Evolutionary conservation across 2,888 invertebrate genomes (phyloP).

Genomic region (Tineola bisselliella): DNA sequence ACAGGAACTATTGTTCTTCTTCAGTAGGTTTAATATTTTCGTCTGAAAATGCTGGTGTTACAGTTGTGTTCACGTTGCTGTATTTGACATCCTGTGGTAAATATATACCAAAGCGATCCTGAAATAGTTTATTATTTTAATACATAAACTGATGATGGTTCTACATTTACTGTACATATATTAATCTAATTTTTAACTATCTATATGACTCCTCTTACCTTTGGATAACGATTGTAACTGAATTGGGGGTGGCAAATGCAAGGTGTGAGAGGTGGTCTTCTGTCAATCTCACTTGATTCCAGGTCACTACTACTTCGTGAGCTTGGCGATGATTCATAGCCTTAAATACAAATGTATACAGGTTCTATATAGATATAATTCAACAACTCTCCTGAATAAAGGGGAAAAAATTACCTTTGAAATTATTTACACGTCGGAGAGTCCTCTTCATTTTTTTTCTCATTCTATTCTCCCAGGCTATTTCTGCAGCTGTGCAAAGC

Average conservation of each 20-base stretch:
- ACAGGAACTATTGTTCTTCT: slow-evolving; percentile 15
- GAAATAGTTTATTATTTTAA: background rate
- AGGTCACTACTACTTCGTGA: background rate
- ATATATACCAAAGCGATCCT: slow-evolving; percentile 59
- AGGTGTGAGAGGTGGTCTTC: slow-evolving; percentile 39
- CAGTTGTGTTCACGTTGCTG: slow-evolving; percentile 31
- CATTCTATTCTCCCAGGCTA: slow-evolving; percentile 51
- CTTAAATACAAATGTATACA: background rate
- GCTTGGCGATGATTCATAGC: background rate
- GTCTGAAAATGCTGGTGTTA: slow-evolving; percentile 37
- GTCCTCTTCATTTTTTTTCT: slow-evolving; percentile 49
- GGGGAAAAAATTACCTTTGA: slow-evolving; percentile 34
- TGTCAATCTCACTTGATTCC: background rate
- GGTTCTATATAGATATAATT: too few species aligned
- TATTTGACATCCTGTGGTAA: slow-evolving; percentile 26
- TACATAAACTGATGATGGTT: background rate
- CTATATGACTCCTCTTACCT: slow-evolving; percentile 30
- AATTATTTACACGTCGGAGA: slow-evolving; percentile 39
- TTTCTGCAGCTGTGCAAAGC: slow-evolving; percentile 37
- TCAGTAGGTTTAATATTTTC: slow-evolving; percentile 17
- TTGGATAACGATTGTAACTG: slow-evolving; percentile 46
- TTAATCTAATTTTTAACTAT: too few species aligned
- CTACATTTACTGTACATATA: too few species aligned
- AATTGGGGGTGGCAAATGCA: slow-evolving; percentile 41
- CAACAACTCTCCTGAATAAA: too few species aligned